phyloP scores from a whole-genome alignment of 2,797 vertebrate species.

The Caiman crocodilus region DNA sequence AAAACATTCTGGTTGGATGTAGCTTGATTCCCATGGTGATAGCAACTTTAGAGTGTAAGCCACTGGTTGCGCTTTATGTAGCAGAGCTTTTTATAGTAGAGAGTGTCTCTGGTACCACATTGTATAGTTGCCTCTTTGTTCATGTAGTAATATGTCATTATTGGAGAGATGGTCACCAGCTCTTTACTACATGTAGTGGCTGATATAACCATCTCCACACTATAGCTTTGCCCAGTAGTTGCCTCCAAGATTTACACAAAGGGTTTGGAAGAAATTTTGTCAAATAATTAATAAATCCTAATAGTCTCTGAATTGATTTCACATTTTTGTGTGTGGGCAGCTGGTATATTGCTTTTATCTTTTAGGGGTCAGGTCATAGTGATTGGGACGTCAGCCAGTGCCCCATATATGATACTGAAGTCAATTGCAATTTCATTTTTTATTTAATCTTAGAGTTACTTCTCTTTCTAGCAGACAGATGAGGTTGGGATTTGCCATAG shows the following conservation, averaged over 20 bases:
- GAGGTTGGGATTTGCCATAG: conserved; percentile 12
- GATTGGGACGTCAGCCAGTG: background rate
- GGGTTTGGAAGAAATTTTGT: background rate
- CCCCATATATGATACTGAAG: background rate
- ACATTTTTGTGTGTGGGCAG: background rate
- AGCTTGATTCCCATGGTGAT: background rate
- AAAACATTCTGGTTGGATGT: background rate
- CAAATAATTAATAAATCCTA: background rate
- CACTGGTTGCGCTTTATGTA: background rate
- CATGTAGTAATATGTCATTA: background rate
- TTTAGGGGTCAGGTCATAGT: background rate
- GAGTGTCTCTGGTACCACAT: background rate
- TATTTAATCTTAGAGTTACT: conserved; percentile 9
- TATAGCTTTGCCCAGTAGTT: background rate
- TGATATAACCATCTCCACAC: background rate
- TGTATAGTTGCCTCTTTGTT: background rate
- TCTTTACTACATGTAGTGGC: background rate
- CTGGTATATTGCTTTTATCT: background rate
- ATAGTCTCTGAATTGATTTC: background rate
- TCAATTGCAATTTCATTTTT: background rate
- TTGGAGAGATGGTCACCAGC: background rate
- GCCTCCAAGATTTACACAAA: background rate
- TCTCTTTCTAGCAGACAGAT: conserved; percentile 29
- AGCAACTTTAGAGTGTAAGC: background rate
- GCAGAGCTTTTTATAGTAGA: background rate